Evolutionary conservation across 1,140 invertebrate species (phyloP).

Genomic region (Dufourea novaeangliae): DNA sequence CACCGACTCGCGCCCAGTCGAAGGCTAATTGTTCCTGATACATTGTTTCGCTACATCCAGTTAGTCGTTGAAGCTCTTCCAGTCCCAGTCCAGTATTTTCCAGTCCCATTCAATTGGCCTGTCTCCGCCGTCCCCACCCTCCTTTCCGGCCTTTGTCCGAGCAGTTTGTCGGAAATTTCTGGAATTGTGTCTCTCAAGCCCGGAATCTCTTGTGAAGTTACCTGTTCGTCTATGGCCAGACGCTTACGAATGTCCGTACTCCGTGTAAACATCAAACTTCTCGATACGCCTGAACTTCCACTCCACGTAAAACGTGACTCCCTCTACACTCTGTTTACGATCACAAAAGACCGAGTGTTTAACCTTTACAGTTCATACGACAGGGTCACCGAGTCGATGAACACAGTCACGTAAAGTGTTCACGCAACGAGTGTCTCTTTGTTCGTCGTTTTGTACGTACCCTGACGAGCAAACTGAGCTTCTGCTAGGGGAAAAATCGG

Average conservation of each 20-base stretch:
- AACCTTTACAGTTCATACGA: too few species aligned
- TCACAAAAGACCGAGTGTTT: too few species aligned
- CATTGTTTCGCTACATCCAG: slow-evolving; percentile 58
- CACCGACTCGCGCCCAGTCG: slow-evolving; percentile 36
- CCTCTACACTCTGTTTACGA: too few species aligned
- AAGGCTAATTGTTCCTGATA: slow-evolving; percentile 61
- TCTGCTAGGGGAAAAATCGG: too few species aligned
- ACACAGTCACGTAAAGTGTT: too few species aligned
- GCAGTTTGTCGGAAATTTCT: slow-evolving; percentile 50
- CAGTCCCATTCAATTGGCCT: neutral
- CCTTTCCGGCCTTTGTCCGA: slow-evolving; percentile 47
- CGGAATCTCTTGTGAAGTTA: slow-evolving; percentile 12
- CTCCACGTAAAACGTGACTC: too few species aligned
- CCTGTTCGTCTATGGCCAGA: neutral
- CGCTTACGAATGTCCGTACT: neutral
- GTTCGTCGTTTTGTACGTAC: too few species aligned
- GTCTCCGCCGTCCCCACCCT: neutral
- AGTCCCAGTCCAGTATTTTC: slow-evolving; percentile 25
- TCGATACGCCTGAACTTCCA: neutral
- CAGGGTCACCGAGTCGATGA: too few species aligned
- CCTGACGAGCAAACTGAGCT: too few species aligned
- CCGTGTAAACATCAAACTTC: neutral
- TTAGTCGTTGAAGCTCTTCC: slow-evolving; percentile 49
- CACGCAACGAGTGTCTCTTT: too few species aligned
- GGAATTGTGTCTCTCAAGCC: slow-evolving; percentile 27